Evolutionary conservation across 2,113 vertebrate species (phyloP).

Genomic region (Charina bottae): DNA sequence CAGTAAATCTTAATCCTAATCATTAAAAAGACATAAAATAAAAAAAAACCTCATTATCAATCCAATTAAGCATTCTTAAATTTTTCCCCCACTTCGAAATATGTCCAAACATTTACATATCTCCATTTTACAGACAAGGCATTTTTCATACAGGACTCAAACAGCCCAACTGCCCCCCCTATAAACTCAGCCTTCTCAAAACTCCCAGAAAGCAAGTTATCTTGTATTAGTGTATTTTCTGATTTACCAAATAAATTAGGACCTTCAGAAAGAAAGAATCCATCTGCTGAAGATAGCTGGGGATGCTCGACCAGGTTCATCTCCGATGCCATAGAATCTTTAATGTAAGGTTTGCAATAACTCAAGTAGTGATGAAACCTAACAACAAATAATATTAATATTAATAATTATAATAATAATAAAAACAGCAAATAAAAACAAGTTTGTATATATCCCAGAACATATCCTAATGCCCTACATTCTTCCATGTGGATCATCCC

Average conservation of each 20-base stretch:
- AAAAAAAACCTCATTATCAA: too few relatives aligned
- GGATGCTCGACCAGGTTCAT: slow-evolving; percentile 88
- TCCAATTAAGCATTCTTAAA: too few relatives aligned
- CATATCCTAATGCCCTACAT: too few relatives aligned
- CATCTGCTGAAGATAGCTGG: slow-evolving; percentile 83
- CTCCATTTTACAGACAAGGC: too few relatives aligned
- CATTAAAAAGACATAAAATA: too few relatives aligned
- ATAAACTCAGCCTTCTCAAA: too few relatives aligned
- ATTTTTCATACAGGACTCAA: too few relatives aligned
- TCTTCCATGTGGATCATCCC: background rate
- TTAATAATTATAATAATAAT: background rate
- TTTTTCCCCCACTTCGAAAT: too few relatives aligned
- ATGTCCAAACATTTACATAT: too few relatives aligned
- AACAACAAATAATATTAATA: slow-evolving; percentile 54
- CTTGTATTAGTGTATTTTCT: slow-evolving; percentile 30
- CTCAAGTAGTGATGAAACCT: slow-evolving; percentile 31
- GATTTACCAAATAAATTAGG: slow-evolving; percentile 90
- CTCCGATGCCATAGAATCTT: slow-evolving; percentile 83
- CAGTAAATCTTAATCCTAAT: too few relatives aligned
- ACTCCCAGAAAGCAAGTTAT: too few relatives aligned
- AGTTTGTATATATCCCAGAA: background rate
- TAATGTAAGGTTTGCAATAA: slow-evolving; percentile 27
- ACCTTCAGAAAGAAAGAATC: slow-evolving; percentile 85
- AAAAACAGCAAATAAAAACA: background rate
- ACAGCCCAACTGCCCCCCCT: too few relatives aligned